Base-by-base conservation (phyloP, 2,113 vertebrate species). In the Trinectes maculatus region DNA sequence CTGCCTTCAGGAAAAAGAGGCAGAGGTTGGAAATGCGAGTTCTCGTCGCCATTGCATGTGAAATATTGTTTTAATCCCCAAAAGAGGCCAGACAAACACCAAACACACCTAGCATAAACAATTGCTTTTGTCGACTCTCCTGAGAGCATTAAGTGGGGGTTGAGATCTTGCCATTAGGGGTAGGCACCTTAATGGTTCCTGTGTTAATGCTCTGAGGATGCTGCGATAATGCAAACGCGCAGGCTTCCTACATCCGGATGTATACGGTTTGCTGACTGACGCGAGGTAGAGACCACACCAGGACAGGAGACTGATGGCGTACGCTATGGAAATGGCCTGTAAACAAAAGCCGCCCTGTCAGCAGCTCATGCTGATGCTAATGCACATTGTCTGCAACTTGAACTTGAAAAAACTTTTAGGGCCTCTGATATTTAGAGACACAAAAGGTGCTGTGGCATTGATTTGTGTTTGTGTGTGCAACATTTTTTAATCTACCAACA, bases 171-270 rank as follows among this genome's bases (percentile, higher is more conserved):
- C 74, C 77, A 78, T 59, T 31, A 63, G 71, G 75, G 59, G 78
- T n/a, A 74, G 60, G 74, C 57, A 49, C 63, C 57, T 68, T 89
- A 89, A 90, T 91, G 84, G 83, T 82, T 89, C 69, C 79, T 67
- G 72, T 43, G 61, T 80, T 71, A 80, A 58, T 21, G 33, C 58
- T 62, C 56, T 85, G 44, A 73, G 60, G 63, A 46, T 43, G 22
- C 63, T 74, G 18, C 55, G 36, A 15, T 83, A 85, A 85, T 74
- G 54, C 48, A 56, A 12, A 39, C 51, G 56, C 43, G 64, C 54
- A 65, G 64, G 57, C 72, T 70, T 64, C 57, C 44, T 53, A 43
- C 49, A 19, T 74, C 67, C 65, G 49, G 82, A 75, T 33, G 8
- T 59, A 36, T 42, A 43, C 62, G 74, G 73, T 34, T 31, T 63